These are phyloP conservation scores for Orbicella faveolata DNA, from an alignment of 64 coral and sea anemone genomes.

Conservation along the genomic window DNA sequence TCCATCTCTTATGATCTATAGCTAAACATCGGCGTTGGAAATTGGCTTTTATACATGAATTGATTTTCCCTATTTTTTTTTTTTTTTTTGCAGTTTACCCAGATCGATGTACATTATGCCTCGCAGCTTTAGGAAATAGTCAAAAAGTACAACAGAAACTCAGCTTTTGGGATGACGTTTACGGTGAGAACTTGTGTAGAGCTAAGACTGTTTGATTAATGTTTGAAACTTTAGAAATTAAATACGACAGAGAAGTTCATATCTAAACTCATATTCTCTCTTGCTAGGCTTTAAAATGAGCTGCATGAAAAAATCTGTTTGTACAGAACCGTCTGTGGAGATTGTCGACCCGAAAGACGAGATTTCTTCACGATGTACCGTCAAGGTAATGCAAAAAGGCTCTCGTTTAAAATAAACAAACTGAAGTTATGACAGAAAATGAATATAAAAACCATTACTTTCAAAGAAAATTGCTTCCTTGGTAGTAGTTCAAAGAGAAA, in stretches of 20 bases:
- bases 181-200: conserved; percentile 43
- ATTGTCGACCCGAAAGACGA: conserved; percentile 63
- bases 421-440: background rate
- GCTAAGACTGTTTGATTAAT: background rate
- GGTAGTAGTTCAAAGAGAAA: no score
- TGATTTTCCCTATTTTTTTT: background rate
- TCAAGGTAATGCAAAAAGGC: conserved; percentile 60
- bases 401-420: no score
- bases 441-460: background rate
- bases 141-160: conserved; percentile 52
- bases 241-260: background rate
- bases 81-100: conserved; percentile 70
- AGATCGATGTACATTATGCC: conserved; percentile 74
- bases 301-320: conserved; percentile 86
- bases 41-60: no score
- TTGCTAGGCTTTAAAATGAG: conserved; percentile 89
- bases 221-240: background rate
- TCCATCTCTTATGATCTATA: no score
- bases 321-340: conserved; percentile 78
- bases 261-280: background rate
- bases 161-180: conserved; percentile 93
- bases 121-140: conserved; percentile 66
- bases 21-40: no score
- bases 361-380: conserved; percentile 57
- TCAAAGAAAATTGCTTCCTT: no score